A percentile compares a stretch with the other conserved stretches of the same genome.
These are phyloP conservation scores for Anableps anableps DNA, from an alignment of 2,797 vertebrate genomes.

Conservation along the genomic window DNA sequence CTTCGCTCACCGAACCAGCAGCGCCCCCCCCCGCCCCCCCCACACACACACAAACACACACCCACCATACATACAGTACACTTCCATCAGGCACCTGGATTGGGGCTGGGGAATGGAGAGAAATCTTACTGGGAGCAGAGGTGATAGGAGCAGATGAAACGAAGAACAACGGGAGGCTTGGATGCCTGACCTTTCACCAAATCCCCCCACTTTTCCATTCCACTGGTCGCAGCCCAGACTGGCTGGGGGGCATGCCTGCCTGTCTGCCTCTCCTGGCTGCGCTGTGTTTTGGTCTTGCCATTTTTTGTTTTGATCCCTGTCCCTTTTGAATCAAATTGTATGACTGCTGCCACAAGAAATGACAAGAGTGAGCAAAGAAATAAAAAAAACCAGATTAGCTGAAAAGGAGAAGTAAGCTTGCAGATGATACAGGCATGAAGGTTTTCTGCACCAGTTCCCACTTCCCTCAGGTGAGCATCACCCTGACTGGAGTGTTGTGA, in stretches of 20 bases:
- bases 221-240: slow-evolving; percentile 78
- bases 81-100: slow-evolving; percentile 42
- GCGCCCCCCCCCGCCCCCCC: slow-evolving; percentile 25
- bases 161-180: slow-evolving; percentile 65
- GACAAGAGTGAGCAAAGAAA: slow-evolving; percentile 24
- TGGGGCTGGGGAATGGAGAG: slow-evolving; percentile 48
- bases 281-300: slow-evolving; percentile 16
- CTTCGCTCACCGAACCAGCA: slow-evolving; percentile 20
- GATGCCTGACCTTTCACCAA: slow-evolving; percentile 80
- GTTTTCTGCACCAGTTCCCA: neutral
- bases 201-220: slow-evolving; percentile 80
- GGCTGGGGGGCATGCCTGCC: slow-evolving; percentile 63
- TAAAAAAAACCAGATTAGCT: slow-evolving; percentile 29
- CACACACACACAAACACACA: slow-evolving; percentile 17
- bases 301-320: slow-evolving; percentile 13
- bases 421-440: slow-evolving; percentile 12
- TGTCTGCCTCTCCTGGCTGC: slow-evolving; percentile 45
- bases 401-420: slow-evolving; percentile 11
- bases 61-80: neutral
- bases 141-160: slow-evolving; percentile 56
- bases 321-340: slow-evolving; percentile 48
- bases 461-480: slow-evolving; percentile 57
- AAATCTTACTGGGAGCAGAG: slow-evolving; percentile 51
- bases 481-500: slow-evolving; percentile 60
- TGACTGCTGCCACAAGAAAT: slow-evolving; percentile 33